Conservation (phyloP, 2,888 invertebrate genomes). For the Mythimna pallens region DNA sequence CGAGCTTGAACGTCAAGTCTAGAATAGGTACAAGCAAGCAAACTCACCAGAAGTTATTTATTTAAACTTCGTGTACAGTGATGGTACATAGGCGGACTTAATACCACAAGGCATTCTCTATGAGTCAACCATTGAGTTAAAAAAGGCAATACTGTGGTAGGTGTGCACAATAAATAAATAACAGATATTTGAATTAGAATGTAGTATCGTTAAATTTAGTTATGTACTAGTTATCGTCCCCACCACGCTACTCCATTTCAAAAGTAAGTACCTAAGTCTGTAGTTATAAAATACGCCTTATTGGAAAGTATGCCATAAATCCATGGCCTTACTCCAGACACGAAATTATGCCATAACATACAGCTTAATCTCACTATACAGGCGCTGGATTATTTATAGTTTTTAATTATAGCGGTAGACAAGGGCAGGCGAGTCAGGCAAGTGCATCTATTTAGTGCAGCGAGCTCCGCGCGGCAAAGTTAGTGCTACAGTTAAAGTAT, state of each 20-base stretch:
- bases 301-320: slow-evolving; percentile 27
- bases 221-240: neutral
- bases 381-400: slow-evolving; percentile 51
- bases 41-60: too few species aligned
- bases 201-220: too few species aligned
- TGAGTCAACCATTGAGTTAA: too few species aligned
- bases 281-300: slow-evolving; percentile 11
- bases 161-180: too few species aligned
- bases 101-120: too few species aligned
- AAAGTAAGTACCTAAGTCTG: slow-evolving; percentile 4
- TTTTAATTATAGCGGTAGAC: slow-evolving; percentile 51
- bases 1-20: neutral
- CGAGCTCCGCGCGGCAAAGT: slow-evolving; percentile 2
- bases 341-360: slow-evolving; percentile 34
- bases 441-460: slow-evolving; percentile 39
- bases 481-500: slow-evolving; percentile 22
- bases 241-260: slow-evolving; percentile 4
- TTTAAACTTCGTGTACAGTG: too few species aligned
- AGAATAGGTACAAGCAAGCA: neutral
- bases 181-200: too few species aligned
- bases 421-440: slow-evolving; percentile 25
- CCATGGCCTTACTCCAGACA: neutral
- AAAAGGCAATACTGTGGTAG: too few species aligned
- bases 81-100: too few species aligned
- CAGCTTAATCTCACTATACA: slow-evolving; percentile 43